Base-by-base conservation (phyloP, 2,888 invertebrate species). In the Polydrusus tereticollis region DNA sequence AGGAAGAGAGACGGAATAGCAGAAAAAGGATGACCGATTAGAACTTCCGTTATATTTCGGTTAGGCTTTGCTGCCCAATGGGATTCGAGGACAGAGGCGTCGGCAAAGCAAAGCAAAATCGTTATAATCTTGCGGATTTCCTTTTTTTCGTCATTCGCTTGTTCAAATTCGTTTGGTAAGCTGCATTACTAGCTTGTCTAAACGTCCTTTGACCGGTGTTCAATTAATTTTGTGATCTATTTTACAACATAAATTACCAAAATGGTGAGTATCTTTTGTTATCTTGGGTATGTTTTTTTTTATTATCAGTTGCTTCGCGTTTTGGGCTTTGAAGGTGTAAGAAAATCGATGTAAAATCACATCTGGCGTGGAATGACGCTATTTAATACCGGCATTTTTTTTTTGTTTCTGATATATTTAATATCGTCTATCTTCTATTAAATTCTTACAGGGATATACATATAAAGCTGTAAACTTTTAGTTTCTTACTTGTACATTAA, bases 171-270 rank as follows among this genome's bases (percentile, higher is more conserved):
- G 90, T 91, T 91, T 88, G 89, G 89, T 87, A 88, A 89, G 88
- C 90, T 89, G 87, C 91, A 89, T 91, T 86, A 87, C 90, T 78
- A 87, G 90, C 90, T 89, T 85, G 85, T 87, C 88, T 76, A 76
- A 78, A 80, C 80, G 77, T 75, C 72, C 89, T 88, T 76, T 68
- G n/a, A 23, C 55, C 69, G 66, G 47, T 73, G n/a, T n/a, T n/a
- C n/a, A 74, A 64, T 76, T 76, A 72, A 74, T 76, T 77, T 79
- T 80, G 74, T 80, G 76, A 73, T 77, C 76, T 76, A 57, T 69
- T 73, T 67, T 65, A 47, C 70, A 69, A 70, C 57, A 70, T 77
- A 78, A 75, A 72, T 72, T 72, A 72, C 69, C 80, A 83, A 82
- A 80, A 83, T 83, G 83, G 83, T 82, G 76, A 82, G 82, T 79